Base-by-base conservation (phyloP, 2,113 vertebrate species). In the Trichomycterus rosablanca region DNA sequence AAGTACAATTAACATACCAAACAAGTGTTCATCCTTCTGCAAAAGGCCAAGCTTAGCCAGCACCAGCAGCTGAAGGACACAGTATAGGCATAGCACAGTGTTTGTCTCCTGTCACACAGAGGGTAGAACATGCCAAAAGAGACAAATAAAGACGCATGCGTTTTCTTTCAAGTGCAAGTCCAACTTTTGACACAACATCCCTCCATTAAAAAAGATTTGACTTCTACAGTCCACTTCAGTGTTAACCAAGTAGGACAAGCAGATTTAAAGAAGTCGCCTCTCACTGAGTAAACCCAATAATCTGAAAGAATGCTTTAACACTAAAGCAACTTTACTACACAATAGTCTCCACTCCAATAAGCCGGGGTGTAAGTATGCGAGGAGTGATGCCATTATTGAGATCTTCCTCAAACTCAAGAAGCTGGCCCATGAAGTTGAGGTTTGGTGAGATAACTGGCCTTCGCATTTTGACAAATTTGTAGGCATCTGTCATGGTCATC, bases 351-450 rank as follows among this genome's bases (percentile, higher is more conserved):
- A 99, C 88, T 2, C 96, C 96, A 0, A 83, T 89, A 56, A 98
- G 76, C 89, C 94, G 97, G 82, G 96, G 96, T 1, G 91, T 95
- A 60, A 99, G 94, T 82, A 99, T 99, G 51, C 95, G 85, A 0
- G 96, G 96, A 3, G 95, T 98, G 67, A 99, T 86, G 2, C 96
- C 96, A 0, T 91, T 97, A 84, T 99, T 97, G 26, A 99, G 90
- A 79, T 99, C 96, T 81, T 98, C 95, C 77, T 98, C 95, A 0
- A 99, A 99, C 87, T 98, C 94, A 83, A 98, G 76, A 78, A 99
- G 89, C 77, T 99, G 96, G 78, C 96, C 96, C 95, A 99, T 99
- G 80, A 99, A 99, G 89, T 97, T 99, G 78, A 99, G 95, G 80
- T 99, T 99, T 1, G 96, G 96, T 39, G 96, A 99, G 80, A 99